These are phyloP conservation scores for Anarrhichthys ocellatus DNA, from an alignment of 2,113 vertebrate genomes.

Conservation along the genomic window DNA sequence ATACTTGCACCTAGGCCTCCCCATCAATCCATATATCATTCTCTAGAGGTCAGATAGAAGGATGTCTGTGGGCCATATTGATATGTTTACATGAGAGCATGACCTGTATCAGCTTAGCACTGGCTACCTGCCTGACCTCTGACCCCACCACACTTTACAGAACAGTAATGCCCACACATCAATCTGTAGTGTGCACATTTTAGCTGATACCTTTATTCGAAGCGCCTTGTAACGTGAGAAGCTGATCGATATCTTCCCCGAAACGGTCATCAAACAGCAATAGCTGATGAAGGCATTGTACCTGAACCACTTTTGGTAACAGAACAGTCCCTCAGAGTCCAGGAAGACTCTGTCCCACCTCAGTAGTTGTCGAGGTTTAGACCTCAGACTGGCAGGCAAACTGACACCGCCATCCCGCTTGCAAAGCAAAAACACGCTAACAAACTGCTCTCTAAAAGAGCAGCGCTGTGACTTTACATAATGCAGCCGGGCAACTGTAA, in stretches of 20 bases:
- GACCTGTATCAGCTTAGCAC: constrained; percentile 45
- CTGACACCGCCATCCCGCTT: constrained; percentile 2
- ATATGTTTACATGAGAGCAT: constrained; percentile 52
- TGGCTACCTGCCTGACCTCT: constrained; percentile 47
- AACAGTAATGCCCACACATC: constrained; percentile 20
- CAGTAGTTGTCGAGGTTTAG: not conserved
- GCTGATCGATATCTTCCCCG: constrained; percentile 9
- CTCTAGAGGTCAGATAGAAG: constrained; percentile 60
- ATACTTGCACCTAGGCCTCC: constrained; percentile 22
- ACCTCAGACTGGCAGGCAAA: not conserved
- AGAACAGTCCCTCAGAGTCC: not conserved
- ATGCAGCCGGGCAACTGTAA: constrained; percentile 47
- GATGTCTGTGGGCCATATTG: constrained; percentile 53
- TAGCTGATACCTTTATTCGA: constrained; percentile 20
- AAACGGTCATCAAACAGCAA: not conserved
- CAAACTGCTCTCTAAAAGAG: constrained; percentile 36
- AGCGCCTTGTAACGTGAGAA: not conserved
- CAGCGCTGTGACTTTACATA: constrained; percentile 40
- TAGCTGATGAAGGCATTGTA: not conserved
- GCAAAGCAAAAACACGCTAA: constrained; percentile 23
- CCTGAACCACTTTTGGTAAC: not conserved
- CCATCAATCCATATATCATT: constrained; percentile 52
- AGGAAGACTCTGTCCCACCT: constrained; percentile 3
- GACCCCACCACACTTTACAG: constrained; percentile 21
- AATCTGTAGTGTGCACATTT: constrained; percentile 6